Evolutionary conservation across 2,113 vertebrate genomes (phyloP).

Genomic region (Fregata magnificens): DNA sequence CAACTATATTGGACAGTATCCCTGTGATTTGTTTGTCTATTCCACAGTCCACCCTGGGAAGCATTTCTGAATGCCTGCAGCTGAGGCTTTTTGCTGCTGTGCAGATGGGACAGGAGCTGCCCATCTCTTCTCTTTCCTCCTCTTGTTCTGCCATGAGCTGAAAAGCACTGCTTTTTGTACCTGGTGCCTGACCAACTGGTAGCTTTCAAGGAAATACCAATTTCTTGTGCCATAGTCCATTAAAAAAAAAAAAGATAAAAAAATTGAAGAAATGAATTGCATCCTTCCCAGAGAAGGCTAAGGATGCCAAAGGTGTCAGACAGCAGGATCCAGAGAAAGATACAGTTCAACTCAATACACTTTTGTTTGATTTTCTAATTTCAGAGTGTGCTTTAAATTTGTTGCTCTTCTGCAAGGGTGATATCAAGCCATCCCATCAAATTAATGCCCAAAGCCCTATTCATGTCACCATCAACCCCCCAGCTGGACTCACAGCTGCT

Average conservation of each 20-base stretch:
- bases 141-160: neutral
- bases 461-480: neutral
- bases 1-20: neutral
- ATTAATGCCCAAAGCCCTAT: conserved; percentile 9
- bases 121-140: neutral
- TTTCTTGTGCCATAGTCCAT: neutral
- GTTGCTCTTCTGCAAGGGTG: neutral
- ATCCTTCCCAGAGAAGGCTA: neutral
- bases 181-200: neutral
- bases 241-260: neutral
- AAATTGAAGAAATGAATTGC: neutral
- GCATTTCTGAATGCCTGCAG: neutral
- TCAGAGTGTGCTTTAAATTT: neutral
- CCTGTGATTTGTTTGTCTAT: neutral
- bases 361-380: conserved; percentile 14
- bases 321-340: neutral
- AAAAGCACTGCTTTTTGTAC: neutral
- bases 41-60: neutral
- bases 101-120: neutral
- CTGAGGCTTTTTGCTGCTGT: neutral
- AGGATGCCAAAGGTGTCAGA: neutral
- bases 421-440: neutral
- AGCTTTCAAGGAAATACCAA: neutral
- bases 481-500: conserved; percentile 46
- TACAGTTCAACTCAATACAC: neutral